Conservation (phyloP, 30 jellyfish, hydroid and myxozoan genomes). For the Aurelia aurita complex sp. Pacific region DNA sequence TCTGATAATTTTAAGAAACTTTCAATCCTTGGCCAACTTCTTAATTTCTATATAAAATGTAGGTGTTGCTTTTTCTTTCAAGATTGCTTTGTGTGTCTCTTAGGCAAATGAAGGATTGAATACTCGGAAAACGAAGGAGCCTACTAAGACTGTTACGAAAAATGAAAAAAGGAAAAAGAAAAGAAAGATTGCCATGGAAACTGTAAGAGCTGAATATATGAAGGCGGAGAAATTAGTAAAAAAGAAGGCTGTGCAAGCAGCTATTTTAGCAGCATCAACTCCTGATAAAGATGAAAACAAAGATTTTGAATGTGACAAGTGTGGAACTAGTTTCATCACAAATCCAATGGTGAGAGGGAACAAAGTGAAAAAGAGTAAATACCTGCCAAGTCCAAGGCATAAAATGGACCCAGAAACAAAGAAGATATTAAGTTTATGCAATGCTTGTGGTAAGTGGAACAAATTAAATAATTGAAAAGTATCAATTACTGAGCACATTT, state of each 20-base stretch:
- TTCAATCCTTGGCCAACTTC: no score
- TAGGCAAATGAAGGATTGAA: no score
- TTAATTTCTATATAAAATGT: no score
- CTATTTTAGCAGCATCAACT: background rate
- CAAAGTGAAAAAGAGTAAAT: constrained; percentile 62
- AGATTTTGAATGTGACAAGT: constrained; percentile 79
- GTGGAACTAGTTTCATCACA: constrained; percentile 80
- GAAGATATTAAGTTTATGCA: constrained; percentile 78
- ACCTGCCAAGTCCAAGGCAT: constrained; percentile 93
- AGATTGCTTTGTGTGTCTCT: no score
- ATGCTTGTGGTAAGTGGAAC: constrained; percentile 91
- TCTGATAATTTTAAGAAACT: no score
- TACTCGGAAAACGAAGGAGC: no score
- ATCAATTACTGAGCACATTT: no score
- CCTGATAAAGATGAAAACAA: background rate
- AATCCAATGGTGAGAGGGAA: constrained; percentile 92
- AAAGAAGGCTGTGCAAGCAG: background rate
- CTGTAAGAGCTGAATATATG: background rate
- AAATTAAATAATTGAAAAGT: background rate
- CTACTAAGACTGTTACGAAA: background rate
- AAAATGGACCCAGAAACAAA: constrained; percentile 95
- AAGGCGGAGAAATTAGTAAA: background rate
- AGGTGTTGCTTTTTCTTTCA: no score
- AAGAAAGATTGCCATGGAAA: background rate
- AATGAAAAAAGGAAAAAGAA: background rate